phyloP scores from a whole-genome alignment of 2,113 vertebrate species.

The Tragelaphus imberbis region DNA sequence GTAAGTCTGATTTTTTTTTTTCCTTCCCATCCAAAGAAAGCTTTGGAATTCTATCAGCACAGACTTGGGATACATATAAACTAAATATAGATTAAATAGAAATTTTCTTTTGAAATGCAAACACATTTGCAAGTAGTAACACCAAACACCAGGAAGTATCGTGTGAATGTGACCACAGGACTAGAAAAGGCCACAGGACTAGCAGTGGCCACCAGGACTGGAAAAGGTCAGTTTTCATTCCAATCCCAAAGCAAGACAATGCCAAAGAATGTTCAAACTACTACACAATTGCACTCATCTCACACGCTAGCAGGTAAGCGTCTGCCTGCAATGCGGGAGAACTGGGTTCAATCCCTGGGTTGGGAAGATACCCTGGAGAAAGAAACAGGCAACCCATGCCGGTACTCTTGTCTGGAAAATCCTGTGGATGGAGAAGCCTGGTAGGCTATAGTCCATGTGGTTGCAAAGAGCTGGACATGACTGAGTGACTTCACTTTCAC shows the following conservation, averaged over 20 bases:
- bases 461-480: neutral
- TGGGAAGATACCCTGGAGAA: neutral
- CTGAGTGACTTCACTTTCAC: neutral
- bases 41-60: neutral
- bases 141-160: neutral
- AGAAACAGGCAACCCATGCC: neutral
- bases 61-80: neutral
- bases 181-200: neutral
- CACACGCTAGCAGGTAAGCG: fast-evolving
- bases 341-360: neutral
- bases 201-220: neutral
- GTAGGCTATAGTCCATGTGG: neutral
- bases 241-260: neutral
- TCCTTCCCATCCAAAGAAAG: neutral
- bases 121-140: neutral
- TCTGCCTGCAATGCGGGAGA: neutral
- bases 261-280: neutral
- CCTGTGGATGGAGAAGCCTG: neutral
- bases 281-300: neutral
- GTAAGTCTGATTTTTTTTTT: neutral
- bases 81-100: neutral
- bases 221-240: neutral
- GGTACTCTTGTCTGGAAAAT: neutral
- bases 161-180: neutral
- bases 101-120: conserved; percentile 32